These are phyloP conservation scores for Otis tarda DNA, from an alignment of 2,113 vertebrate genomes.

Conservation along the genomic window DNA sequence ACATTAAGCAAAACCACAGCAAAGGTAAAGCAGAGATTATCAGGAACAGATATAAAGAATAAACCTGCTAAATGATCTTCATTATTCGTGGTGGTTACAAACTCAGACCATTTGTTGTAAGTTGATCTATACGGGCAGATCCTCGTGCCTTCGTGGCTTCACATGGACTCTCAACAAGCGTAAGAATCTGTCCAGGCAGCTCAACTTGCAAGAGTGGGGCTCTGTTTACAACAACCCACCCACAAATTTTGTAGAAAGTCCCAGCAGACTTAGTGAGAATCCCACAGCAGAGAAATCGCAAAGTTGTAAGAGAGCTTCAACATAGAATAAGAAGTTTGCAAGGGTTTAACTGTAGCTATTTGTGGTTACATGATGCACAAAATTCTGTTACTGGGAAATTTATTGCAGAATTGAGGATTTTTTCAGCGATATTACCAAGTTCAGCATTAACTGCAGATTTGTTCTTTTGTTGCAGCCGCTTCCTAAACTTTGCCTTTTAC, in stretches of 20 bases:
- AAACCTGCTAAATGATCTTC: not conserved
- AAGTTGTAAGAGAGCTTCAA: not conserved
- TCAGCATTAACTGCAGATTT: not conserved
- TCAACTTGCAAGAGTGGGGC: not conserved
- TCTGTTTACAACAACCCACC: not conserved
- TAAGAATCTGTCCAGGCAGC: not conserved
- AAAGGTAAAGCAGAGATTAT: not conserved
- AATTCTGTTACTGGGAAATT: not conserved
- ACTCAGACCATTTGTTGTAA: not conserved
- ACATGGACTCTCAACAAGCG: not conserved
- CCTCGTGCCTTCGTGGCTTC: not conserved
- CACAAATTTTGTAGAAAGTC: not conserved
- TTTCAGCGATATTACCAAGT: not conserved
- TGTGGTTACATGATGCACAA: not conserved
- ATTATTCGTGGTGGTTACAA: not conserved
- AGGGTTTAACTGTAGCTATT: not conserved
- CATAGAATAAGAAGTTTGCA: not conserved
- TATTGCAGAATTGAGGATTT: not conserved
- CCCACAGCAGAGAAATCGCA: not conserved
- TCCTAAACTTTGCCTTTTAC: not conserved
- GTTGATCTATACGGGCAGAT: not conserved
- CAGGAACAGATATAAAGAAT: not conserved
- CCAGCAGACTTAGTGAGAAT: not conserved
- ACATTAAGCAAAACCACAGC: not conserved
- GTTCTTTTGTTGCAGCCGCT: not conserved